Conservation (phyloP, 2,113 vertebrate genomes). For the Thalassoma bifasciatum region DNA sequence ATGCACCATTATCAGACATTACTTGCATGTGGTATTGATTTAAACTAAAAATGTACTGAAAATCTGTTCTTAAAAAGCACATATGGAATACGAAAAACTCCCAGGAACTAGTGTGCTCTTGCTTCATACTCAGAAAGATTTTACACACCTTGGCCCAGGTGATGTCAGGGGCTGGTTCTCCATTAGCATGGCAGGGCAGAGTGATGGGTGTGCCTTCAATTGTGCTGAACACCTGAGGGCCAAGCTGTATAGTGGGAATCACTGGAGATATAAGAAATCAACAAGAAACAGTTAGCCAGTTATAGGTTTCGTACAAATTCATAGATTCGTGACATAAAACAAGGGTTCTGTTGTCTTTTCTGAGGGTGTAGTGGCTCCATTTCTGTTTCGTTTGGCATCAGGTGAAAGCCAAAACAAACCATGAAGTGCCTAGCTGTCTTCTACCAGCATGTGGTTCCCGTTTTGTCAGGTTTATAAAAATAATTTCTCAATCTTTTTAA, state of each 20-base stretch:
- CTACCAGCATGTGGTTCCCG: neutral
- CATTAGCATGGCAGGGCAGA: constrained; percentile 90
- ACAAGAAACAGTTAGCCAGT: neutral
- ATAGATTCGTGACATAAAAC: too few relatives aligned
- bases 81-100: neutral
- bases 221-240: constrained; percentile 95
- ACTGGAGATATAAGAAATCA: constrained; percentile 80
- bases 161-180: constrained; percentile 90
- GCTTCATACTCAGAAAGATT: neutral
- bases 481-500: neutral
- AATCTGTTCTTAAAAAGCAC: too few relatives aligned
- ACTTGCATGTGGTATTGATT: neutral
- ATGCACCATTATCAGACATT: neutral
- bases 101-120: neutral
- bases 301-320: neutral
- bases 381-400: neutral
- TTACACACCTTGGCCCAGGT: constrained; percentile 92
- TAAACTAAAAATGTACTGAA: neutral
- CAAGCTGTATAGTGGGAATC: constrained; percentile 92
- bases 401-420: neutral
- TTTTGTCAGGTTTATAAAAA: neutral
- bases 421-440: neutral
- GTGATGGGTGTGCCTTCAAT: constrained; percentile 90
- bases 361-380: neutral
- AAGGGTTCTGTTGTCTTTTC: neutral